Evolutionary conservation across 2,113 vertebrate genomes (phyloP).

Genomic region (Petrocephalus zakoni): DNA sequence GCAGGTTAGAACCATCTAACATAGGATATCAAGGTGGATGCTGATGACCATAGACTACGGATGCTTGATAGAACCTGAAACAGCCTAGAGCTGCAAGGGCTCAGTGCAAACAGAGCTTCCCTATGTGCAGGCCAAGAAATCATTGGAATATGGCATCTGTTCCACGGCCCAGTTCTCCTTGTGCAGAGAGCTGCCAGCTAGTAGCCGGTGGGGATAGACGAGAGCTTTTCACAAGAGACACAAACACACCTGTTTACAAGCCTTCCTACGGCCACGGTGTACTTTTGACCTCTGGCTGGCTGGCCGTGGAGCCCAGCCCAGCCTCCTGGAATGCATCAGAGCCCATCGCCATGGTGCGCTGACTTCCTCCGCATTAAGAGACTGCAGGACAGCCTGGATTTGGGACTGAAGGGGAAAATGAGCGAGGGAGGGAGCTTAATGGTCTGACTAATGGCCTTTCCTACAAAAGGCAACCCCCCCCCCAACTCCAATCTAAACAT

Average conservation of each 20-base stretch:
- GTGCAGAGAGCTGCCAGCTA: background rate
- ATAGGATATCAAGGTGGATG: background rate
- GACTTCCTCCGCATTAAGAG: background rate
- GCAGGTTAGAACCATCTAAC: background rate
- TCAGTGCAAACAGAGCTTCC: background rate
- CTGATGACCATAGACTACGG: background rate
- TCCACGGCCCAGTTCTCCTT: background rate
- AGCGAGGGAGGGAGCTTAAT: background rate
- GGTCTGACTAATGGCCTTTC: slow-evolving; percentile 19
- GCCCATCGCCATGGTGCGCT: background rate
- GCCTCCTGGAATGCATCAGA: slow-evolving; percentile 6
- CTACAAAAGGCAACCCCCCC: slow-evolving; percentile 11
- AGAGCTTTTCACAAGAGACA: background rate
- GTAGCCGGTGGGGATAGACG: background rate
- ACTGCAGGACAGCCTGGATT: background rate
- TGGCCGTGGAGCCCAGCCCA: background rate
- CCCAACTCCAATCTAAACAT: slow-evolving; percentile 12
- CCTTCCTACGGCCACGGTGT: background rate
- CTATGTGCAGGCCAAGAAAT: background rate
- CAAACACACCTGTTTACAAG: background rate
- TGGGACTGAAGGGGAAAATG: background rate
- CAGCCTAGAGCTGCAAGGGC: background rate
- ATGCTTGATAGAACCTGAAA: background rate
- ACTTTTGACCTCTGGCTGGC: slow-evolving; percentile 5
- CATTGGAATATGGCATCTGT: background rate